phyloP scores from a whole-genome alignment of 2,797 vertebrate genomes.

The Coracias cyanogaster region DNA sequence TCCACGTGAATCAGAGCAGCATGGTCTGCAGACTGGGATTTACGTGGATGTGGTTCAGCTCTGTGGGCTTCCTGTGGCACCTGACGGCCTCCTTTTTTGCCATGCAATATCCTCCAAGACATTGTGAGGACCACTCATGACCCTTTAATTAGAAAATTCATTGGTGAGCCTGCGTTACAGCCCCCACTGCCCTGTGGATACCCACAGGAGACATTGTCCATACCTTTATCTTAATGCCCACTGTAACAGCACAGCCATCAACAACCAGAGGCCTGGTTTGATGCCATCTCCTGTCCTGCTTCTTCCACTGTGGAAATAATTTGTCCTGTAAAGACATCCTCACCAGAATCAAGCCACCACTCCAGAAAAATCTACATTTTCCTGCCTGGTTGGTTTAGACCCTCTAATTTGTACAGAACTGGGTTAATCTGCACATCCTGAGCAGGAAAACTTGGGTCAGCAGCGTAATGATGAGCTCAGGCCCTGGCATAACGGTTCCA shows the following conservation, averaged over 20 bases:
- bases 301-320: neutral
- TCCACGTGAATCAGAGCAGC: accelerated
- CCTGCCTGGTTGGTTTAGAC: neutral
- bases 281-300: neutral
- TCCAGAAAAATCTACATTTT: neutral
- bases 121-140: neutral
- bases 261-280: neutral
- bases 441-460: neutral
- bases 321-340: neutral
- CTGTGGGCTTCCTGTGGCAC: neutral
- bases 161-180: neutral
- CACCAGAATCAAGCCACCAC: neutral
- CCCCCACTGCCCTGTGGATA: neutral
- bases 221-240: neutral
- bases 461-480: neutral
- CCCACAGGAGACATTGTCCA: neutral
- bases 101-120: neutral
- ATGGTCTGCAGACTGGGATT: neutral
- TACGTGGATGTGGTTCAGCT: accelerated
- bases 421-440: neutral
- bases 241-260: neutral
- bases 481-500: neutral
- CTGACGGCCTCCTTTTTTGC: neutral
- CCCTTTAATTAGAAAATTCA: neutral
- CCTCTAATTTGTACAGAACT: neutral